Evolutionary conservation across 2,113 vertebrate genomes (phyloP).

Genomic region (Perognathus longimembris): DNA sequence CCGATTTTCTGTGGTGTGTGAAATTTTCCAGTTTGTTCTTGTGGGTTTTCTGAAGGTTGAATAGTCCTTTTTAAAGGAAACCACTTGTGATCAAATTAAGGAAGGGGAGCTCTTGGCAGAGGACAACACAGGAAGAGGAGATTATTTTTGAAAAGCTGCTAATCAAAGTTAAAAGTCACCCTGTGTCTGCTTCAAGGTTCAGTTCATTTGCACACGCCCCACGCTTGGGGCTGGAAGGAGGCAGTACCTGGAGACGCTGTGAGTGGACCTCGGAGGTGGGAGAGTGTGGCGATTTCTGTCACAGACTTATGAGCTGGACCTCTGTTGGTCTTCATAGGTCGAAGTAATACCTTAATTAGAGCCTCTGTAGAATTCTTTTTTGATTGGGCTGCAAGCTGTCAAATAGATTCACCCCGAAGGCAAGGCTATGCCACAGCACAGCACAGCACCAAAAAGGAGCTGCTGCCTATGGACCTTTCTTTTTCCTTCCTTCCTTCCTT

Average conservation of each 20-base stretch:
- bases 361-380: background rate
- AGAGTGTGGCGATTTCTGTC: background rate
- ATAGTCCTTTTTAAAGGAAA: conserved; percentile 50
- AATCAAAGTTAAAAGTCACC: conserved; percentile 63
- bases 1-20: conserved; percentile 36
- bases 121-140: conserved; percentile 67
- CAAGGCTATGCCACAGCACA: background rate
- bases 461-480: background rate
- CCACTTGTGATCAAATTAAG: conserved; percentile 56
- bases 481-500: background rate
- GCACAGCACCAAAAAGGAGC: background rate
- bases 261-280: background rate
- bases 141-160: conserved; percentile 67
- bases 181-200: conserved; percentile 42
- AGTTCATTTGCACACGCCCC: background rate
- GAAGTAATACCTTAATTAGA: background rate
- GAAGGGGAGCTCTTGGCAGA: conserved; percentile 54
- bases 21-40: conserved; percentile 29
- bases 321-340: background rate
- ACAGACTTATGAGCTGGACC: background rate
- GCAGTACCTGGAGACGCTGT: background rate
- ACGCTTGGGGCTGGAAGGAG: background rate
- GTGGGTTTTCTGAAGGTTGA: conserved; percentile 36
- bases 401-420: background rate
- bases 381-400: background rate